Evolutionary conservation across 1,140 invertebrate species (phyloP).

Genomic region (Tetragonula clypearis): DNA sequence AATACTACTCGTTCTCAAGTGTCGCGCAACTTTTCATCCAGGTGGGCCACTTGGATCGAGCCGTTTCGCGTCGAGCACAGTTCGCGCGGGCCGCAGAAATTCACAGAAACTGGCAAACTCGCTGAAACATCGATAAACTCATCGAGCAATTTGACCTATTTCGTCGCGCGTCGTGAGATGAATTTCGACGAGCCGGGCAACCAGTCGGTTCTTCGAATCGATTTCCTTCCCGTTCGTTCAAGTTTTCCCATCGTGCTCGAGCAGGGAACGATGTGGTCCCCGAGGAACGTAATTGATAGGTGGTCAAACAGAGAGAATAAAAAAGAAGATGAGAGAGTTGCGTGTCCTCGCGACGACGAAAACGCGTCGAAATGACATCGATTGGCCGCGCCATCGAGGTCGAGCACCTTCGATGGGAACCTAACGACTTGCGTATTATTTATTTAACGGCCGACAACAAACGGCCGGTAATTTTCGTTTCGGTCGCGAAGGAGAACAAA

Average conservation of each 20-base stretch:
- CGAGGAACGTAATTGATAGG: constrained; percentile 42
- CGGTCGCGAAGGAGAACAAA: constrained; percentile 19
- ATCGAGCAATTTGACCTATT: not conserved
- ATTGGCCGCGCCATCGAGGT: constrained; percentile 43
- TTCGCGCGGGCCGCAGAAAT: not conserved
- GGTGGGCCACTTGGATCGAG: not conserved
- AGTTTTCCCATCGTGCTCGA: constrained; percentile 45
- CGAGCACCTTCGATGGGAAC: constrained; percentile 39
- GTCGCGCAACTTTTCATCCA: not conserved
- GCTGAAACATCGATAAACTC: constrained; percentile 4
- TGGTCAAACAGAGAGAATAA: not conserved
- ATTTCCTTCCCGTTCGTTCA: constrained; percentile 26
- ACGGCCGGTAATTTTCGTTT: constrained; percentile 54
- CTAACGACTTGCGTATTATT: constrained; percentile 65
- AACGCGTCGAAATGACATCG: constrained; percentile 58
- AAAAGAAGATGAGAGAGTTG: constrained; percentile 7
- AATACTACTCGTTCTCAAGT: not conserved
- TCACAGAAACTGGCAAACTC: not conserved
- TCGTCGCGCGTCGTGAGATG: not conserved
- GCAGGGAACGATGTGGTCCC: not conserved
- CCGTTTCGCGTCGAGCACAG: not conserved
- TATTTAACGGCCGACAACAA: constrained; percentile 67
- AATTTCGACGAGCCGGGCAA: not conserved
- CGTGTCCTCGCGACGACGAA: constrained; percentile 35
- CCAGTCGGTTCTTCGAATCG: not conserved